A percentile compares a stretch with the other conserved stretches of the same genome.
Evolutionary conservation across 2,888 invertebrate species (phyloP).

Genomic region (Noctua janthina): DNA sequence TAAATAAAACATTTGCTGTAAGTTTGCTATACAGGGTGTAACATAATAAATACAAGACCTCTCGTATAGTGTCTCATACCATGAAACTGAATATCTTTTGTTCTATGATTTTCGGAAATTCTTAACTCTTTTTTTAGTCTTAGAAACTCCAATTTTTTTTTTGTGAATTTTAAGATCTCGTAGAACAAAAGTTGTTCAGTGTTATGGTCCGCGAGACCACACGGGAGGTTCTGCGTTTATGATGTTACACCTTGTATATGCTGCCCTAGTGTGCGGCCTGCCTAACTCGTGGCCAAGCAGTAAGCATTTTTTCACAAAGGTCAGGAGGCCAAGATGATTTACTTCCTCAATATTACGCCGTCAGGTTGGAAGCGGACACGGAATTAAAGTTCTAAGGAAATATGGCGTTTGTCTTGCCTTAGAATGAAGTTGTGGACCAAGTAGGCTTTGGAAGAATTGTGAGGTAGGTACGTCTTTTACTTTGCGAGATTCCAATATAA

Average conservation of each 20-base stretch:
- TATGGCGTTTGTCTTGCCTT: slow-evolving; percentile 74
- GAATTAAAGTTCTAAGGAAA: slow-evolving; percentile 83
- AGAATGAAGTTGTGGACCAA: slow-evolving; percentile 47
- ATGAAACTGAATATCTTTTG: not conserved
- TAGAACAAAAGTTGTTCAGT: not conserved
- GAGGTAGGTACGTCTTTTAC: slow-evolving; percentile 7
- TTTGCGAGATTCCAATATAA: not conserved
- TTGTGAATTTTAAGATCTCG: not conserved
- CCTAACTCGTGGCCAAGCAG: slow-evolving; percentile 24
- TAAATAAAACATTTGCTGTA: not conserved
- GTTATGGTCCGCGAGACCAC: not conserved
- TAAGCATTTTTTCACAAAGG: slow-evolving; percentile 74
- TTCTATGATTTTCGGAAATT: not conserved
- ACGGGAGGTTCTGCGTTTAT: not conserved
- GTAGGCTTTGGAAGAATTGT: slow-evolving; percentile 37
- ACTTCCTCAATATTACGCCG: slow-evolving; percentile 80
- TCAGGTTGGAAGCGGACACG: slow-evolving; percentile 80
- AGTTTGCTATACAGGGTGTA: not conserved
- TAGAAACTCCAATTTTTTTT: not conserved
- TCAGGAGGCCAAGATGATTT: slow-evolving; percentile 81
- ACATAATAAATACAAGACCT: not conserved
- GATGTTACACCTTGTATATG: not conserved
- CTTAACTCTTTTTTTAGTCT: not conserved
- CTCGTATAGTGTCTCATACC: not conserved
- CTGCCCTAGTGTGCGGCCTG: not conserved